A percentile compares a stretch with the other conserved stretches of the same genome.
Conservation (phyloP, 1,140 invertebrate genomes). For the Hypothenemus hampei region DNA sequence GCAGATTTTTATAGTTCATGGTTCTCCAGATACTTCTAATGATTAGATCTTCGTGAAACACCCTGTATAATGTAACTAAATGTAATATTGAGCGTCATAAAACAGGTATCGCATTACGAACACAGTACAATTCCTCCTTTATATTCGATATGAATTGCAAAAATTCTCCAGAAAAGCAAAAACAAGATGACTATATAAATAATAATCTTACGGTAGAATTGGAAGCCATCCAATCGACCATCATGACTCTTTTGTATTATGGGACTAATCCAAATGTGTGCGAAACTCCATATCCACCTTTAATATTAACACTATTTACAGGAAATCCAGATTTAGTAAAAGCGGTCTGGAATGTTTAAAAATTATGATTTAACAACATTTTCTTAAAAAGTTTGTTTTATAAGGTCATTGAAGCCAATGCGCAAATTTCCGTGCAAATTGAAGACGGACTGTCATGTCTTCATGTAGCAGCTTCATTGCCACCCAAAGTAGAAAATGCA, state of each 20-base stretch:
- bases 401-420: conserved; percentile 8
- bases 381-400: neutral
- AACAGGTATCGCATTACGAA: too few relatives aligned
- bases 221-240: conserved; percentile 33
- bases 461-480: conserved; percentile 35
- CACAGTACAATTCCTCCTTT: neutral
- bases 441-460: conserved; percentile 6
- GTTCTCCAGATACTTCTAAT: too few relatives aligned
- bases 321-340: conserved; percentile 43
- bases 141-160: conserved; percentile 13
- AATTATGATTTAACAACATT: too few relatives aligned
- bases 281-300: conserved; percentile 46
- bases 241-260: conserved; percentile 44
- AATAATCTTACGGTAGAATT: neutral
- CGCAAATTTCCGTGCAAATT: neutral
- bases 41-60: too few relatives aligned
- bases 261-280: conserved; percentile 47
- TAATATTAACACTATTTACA: conserved; percentile 45
- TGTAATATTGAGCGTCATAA: too few relatives aligned
- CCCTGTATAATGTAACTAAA: too few relatives aligned
- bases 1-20: too few relatives aligned
- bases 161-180: neutral
- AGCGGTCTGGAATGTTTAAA: conserved; percentile 31
- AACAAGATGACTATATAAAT: too few relatives aligned
- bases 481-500: conserved; percentile 39